Percentiles rank a stretch among this genome's conserved stretches.
phyloP scores from a whole-genome alignment of 1,140 invertebrate genomes.

The Halyomorpha halys region DNA sequence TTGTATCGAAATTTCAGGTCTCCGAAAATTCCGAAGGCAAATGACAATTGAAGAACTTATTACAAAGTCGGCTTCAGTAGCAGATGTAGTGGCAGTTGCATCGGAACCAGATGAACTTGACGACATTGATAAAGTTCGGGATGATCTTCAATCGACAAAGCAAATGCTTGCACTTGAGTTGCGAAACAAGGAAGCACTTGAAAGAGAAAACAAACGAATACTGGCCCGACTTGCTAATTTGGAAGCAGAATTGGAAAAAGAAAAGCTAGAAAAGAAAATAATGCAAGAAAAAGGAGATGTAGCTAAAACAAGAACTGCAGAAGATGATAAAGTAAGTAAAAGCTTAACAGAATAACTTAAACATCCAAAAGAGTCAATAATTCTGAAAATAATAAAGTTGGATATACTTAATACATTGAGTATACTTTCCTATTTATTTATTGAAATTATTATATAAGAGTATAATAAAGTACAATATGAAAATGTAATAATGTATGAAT shows the following conservation, averaged over 20 bases:
- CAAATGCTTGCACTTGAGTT: slow-evolving; percentile 78
- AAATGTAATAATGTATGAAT: too few relatives aligned
- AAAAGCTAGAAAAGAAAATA: slow-evolving; percentile 29
- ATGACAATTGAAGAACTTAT: slow-evolving; percentile 81
- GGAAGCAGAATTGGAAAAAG: slow-evolving; percentile 62
- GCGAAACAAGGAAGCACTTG: slow-evolving; percentile 72
- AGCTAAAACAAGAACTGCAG: slow-evolving; percentile 40
- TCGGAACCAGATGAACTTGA: slow-evolving; percentile 57
- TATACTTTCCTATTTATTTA: too few relatives aligned
- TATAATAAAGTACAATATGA: too few relatives aligned
- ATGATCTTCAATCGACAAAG: slow-evolving; percentile 82
- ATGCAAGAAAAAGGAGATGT: slow-evolving; percentile 24
- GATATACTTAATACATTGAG: too few relatives aligned
- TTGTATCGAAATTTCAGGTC: slow-evolving; percentile 38
- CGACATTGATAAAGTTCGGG: slow-evolving; percentile 76
- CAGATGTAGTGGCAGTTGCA: slow-evolving; percentile 44
- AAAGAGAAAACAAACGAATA: slow-evolving; percentile 73
- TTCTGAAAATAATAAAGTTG: too few relatives aligned
- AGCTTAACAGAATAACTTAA: not conserved
- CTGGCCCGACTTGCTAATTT: slow-evolving; percentile 63
- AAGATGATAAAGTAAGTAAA: slow-evolving; percentile 44
- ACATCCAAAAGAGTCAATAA: too few relatives aligned
- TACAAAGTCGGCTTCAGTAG: slow-evolving; percentile 54
- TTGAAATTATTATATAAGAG: too few relatives aligned
- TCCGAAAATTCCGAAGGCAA: slow-evolving; percentile 75